Evolutionary conservation across 2,888 invertebrate genomes (phyloP).

Genomic region (Tortricodes alternella): DNA sequence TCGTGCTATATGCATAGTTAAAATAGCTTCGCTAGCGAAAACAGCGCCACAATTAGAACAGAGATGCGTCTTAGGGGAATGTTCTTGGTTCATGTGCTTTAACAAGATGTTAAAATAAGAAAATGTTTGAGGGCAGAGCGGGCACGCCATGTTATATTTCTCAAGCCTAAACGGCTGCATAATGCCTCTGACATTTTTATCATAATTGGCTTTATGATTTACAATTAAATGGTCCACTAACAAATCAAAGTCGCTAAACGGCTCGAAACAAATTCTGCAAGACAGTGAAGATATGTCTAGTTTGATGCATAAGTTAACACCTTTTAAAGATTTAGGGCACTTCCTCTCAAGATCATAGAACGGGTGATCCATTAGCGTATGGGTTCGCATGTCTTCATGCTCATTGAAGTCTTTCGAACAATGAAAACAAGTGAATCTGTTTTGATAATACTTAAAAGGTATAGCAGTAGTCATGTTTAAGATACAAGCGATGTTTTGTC

Average conservation of each 20-base stretch:
- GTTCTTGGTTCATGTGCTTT: slow-evolving; percentile 35
- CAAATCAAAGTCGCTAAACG: slow-evolving; percentile 32
- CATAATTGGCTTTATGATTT: slow-evolving; percentile 34
- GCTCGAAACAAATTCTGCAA: slow-evolving; percentile 35
- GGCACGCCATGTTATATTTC: slow-evolving; percentile 33
- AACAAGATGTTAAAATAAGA: slow-evolving; percentile 34
- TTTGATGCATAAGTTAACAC: slow-evolving; percentile 34
- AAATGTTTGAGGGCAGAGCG: slow-evolving; percentile 31
- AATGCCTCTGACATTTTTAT: slow-evolving; percentile 29
- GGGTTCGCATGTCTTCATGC: slow-evolving; percentile 31
- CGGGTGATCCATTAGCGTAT: slow-evolving; percentile 27
- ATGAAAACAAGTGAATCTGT: slow-evolving; percentile 35
- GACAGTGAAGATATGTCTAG: slow-evolving; percentile 33
- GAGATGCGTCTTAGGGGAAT: slow-evolving; percentile 33
- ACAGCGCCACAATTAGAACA: slow-evolving; percentile 34
- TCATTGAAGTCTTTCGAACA: slow-evolving; percentile 32
- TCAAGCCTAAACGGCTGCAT: slow-evolving; percentile 34
- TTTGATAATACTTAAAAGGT: slow-evolving; percentile 36
- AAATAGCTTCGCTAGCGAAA: slow-evolving; percentile 28
- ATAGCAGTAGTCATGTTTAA: slow-evolving; percentile 36
- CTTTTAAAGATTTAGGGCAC: slow-evolving; percentile 30
- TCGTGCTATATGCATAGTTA: slow-evolving; percentile 30
- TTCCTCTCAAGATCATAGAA: slow-evolving; percentile 31
- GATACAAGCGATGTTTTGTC: slow-evolving; percentile 33
- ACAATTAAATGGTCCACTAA: slow-evolving; percentile 36